phyloP scores from a whole-genome alignment of 2,888 invertebrate species.

The Habrosyne pyritoides region DNA sequence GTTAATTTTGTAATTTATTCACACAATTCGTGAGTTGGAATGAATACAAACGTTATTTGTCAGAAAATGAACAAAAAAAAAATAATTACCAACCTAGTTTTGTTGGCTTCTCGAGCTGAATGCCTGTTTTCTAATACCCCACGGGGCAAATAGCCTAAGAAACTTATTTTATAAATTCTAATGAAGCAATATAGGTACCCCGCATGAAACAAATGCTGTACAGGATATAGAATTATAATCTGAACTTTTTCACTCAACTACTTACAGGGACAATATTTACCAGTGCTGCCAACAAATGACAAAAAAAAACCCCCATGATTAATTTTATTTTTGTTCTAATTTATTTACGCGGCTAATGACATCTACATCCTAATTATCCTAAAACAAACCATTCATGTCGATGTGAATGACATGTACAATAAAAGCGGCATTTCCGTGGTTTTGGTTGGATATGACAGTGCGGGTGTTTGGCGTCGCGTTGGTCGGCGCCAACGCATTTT shows the following conservation, averaged over 20 bases:
- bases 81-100: no score
- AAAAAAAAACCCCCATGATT: neutral
- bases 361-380: conserved; percentile 37
- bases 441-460: conserved; percentile 16
- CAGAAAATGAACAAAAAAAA: neutral
- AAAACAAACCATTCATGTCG: conserved; percentile 39
- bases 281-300: neutral
- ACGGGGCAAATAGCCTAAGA: no score
- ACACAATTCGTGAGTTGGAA: neutral
- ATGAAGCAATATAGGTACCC: no score
- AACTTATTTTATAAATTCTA: no score
- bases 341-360: conserved; percentile 16
- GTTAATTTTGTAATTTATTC: neutral
- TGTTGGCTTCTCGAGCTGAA: no score
- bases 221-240: no score
- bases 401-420: conserved; percentile 47
- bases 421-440: conserved; percentile 33
- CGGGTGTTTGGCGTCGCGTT: conserved; percentile 13
- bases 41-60: neutral
- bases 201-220: no score
- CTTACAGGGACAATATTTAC: neutral
- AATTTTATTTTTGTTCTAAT: neutral
- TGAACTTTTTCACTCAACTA: no score
- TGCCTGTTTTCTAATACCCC: no score
- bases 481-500: conserved; percentile 47